Evolutionary conservation across 2,888 invertebrate genomes (phyloP).

Genomic region (Micropterix aruncella): DNA sequence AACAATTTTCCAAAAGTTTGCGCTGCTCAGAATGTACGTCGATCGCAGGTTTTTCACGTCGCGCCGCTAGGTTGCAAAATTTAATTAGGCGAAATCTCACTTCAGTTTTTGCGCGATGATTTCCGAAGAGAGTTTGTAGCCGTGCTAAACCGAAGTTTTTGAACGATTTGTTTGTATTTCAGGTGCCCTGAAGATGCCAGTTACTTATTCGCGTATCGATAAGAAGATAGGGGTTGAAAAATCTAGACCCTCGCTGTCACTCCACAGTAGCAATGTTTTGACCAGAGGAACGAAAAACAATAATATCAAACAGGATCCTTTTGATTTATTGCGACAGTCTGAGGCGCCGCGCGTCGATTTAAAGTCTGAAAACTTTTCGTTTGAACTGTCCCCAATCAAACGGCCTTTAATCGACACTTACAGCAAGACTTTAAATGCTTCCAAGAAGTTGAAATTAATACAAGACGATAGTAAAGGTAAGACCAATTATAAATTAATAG

Average conservation of each 20-base stretch:
- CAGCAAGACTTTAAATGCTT: constrained; percentile 27
- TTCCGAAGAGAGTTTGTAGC: too few species aligned
- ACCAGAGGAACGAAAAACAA: too few species aligned
- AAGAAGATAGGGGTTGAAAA: constrained; percentile 31
- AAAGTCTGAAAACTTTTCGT: background rate
- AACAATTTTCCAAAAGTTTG: too few species aligned
- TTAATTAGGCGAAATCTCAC: too few species aligned
- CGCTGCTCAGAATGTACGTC: too few species aligned
- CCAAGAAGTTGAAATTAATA: constrained; percentile 25
- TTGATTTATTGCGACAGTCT: constrained; percentile 15
- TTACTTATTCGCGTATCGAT: constrained; percentile 27
- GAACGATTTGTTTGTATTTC: too few species aligned
- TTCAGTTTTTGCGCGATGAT: too few species aligned
- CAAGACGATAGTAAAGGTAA: constrained; percentile 3
- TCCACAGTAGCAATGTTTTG: constrained; percentile 29
- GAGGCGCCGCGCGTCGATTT: constrained; percentile 16
- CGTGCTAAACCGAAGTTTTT: too few species aligned
- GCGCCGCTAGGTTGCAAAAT: too few species aligned
- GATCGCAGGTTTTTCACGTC: too few species aligned
- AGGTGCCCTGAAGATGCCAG: constrained; percentile 42
- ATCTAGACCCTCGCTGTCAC: constrained; percentile 29
- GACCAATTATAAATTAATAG: too few species aligned
- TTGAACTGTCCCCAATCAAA: constrained; percentile 27
- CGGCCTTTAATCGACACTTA: constrained; percentile 25
- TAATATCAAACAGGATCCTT: constrained; percentile 16